Base-by-base conservation (phyloP, 2,797 vertebrate species). In the Synaphobranchus kaupii region DNA sequence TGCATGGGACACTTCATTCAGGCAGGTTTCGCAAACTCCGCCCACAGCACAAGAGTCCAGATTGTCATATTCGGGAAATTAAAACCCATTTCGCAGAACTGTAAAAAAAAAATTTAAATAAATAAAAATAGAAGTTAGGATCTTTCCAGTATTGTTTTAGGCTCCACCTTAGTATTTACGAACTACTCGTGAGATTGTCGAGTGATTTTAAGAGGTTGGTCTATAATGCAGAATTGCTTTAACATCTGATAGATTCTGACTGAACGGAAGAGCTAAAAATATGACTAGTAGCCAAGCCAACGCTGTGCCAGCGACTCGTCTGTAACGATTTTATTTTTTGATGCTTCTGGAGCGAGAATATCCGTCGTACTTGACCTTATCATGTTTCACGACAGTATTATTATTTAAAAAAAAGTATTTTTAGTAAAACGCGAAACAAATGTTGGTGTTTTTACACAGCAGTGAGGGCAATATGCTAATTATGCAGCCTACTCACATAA, bases 1-100 rank as follows among this genome's bases (percentile, higher is more conserved):
- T 34, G 56, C 84, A 17, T 34, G 17, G 28, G 31, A 47, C 56
- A 22, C 25, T 60, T 44, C 58, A 84, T 66, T 60, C 84, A 4
- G 3, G 17, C 58, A n/a, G 5, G 34, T 63, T 44, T 25, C 39
- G 76, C 44, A 31, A 50, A 48, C 52, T 8, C 58, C 73, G 58
- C 68, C 71, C 83, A 58, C 47, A n/a, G 12, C 63, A 28, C 8
- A n/a, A n/a, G 12, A 78, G 83, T 83, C 87, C 48, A 39, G 7
- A 2, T 66, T 84, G 22, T 88, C 90, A 85, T 20, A 28, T 86
- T 88, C 87, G 86, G 83, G 82, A 90, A 89, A 85, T 50, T 44
- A 25, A 20, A 44, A 60, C 47, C 39, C 48, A 28, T 10, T 88
- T 84, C 86, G 76, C 81, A 71, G 84, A 88, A 83, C 68, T 76